A percentile compares a stretch with the other conserved stretches of the same genome.
Conservation (phyloP, 2,113 vertebrate genomes). For the Cariama cristata region DNA sequence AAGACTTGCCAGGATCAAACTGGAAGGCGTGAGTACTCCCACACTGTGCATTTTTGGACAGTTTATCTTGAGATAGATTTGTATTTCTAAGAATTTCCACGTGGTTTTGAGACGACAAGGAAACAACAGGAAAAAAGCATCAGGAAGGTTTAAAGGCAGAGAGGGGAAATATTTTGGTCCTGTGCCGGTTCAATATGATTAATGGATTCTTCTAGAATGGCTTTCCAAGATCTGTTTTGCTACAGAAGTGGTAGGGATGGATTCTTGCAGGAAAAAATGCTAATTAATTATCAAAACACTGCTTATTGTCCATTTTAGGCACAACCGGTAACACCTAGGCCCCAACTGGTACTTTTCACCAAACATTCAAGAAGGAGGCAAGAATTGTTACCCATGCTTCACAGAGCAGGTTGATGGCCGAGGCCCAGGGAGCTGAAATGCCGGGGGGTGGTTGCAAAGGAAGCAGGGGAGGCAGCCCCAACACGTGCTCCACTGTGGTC, state of each 20-base stretch:
- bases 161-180: neutral
- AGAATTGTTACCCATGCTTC: neutral
- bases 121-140: neutral
- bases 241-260: too few relatives aligned
- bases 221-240: neutral
- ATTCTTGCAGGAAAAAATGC: neutral
- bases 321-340: too few relatives aligned
- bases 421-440: too few relatives aligned
- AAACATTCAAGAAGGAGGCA: neutral
- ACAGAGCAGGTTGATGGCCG: too few relatives aligned
- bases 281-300: too few relatives aligned
- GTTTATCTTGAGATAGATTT: neutral
- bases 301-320: neutral
- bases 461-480: too few relatives aligned
- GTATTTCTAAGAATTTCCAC: neutral
- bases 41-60: neutral
- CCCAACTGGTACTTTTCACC: neutral
- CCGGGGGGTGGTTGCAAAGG: neutral
- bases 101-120: neutral
- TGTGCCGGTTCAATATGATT: neutral
- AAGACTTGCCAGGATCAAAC: neutral
- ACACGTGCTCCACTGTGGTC: neutral
- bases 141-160: neutral
- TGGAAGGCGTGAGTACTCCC: neutral
- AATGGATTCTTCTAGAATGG: neutral